These are phyloP conservation scores for Sphenopsis melanotis DNA, from an alignment of 2,797 vertebrate species.

Conservation along the genomic window DNA sequence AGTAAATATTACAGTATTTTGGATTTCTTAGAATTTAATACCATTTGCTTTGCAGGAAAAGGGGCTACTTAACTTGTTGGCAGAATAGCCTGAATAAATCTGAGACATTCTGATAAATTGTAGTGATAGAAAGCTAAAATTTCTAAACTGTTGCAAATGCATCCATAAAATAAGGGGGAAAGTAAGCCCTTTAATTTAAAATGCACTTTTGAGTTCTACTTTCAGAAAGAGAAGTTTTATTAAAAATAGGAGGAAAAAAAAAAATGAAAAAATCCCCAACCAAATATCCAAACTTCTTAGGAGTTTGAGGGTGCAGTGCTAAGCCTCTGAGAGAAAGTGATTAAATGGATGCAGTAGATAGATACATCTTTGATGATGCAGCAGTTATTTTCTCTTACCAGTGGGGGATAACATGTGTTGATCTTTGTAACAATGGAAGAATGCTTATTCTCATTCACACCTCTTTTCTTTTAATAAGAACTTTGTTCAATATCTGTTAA, in stretches of 20 bases:
- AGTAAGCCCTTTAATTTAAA: neutral
- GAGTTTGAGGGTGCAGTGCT: neutral
- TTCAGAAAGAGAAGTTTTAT: neutral
- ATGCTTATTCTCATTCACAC: neutral
- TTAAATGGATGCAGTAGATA: neutral
- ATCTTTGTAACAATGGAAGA: neutral
- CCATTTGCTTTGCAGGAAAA: neutral
- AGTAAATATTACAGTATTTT: neutral
- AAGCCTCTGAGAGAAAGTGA: neutral
- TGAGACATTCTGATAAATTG: neutral
- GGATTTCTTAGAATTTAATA: neutral
- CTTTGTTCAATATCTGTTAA: neutral
- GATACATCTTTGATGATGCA: neutral
- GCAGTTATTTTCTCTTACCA: neutral
- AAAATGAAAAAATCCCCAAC: fast-evolving
- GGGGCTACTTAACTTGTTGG: neutral
- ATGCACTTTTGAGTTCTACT: slow-evolving; percentile 51
- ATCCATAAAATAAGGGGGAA: neutral
- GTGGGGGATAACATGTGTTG: neutral
- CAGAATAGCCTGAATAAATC: neutral
- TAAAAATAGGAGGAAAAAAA: neutral
- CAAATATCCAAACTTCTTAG: neutral
- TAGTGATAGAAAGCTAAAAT: neutral
- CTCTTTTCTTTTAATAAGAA: neutral
- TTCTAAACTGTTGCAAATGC: neutral